Conservation (phyloP, 1,140 invertebrate genomes). For the Spodoptera litura region DNA sequence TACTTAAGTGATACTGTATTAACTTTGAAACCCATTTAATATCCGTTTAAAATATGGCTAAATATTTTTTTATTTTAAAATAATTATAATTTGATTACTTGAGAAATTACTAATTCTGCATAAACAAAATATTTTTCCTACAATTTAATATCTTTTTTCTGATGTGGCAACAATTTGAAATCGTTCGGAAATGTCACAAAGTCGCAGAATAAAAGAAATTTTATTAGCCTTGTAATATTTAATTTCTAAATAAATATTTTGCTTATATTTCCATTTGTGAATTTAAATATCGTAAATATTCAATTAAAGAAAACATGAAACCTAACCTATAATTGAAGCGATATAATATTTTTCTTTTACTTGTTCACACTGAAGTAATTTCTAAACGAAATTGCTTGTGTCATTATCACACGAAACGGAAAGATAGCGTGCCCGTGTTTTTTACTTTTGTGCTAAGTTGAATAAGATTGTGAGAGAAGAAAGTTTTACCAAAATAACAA, state of each 20-base stretch:
- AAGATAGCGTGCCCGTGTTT: conserved; percentile 4
- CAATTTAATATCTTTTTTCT: neutral
- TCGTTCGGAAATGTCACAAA: conserved; percentile 3
- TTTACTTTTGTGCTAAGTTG: neutral
- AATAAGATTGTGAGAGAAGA: neutral
- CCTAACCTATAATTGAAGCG: too few relatives aligned
- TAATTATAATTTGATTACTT: too few relatives aligned
- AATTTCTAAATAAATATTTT: too few relatives aligned
- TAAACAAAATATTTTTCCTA: too few relatives aligned
- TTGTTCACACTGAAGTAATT: neutral
- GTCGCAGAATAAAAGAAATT: neutral
- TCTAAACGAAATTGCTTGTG: neutral
- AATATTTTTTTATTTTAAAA: too few relatives aligned
- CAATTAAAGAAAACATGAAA: too few relatives aligned
- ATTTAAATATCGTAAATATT: neutral
- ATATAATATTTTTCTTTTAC: too few relatives aligned
- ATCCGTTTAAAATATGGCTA: too few relatives aligned
- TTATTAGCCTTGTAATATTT: neutral
- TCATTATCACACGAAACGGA: neutral
- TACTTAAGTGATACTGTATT: too few relatives aligned
- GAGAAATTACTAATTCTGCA: too few relatives aligned
- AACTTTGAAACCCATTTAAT: too few relatives aligned
- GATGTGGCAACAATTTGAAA: neutral
- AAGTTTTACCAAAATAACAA: neutral
- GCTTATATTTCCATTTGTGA: too few relatives aligned